Evolutionary conservation across 1,140 invertebrate species (phyloP).

Genomic region (Amphibalanus amphitrite): DNA sequence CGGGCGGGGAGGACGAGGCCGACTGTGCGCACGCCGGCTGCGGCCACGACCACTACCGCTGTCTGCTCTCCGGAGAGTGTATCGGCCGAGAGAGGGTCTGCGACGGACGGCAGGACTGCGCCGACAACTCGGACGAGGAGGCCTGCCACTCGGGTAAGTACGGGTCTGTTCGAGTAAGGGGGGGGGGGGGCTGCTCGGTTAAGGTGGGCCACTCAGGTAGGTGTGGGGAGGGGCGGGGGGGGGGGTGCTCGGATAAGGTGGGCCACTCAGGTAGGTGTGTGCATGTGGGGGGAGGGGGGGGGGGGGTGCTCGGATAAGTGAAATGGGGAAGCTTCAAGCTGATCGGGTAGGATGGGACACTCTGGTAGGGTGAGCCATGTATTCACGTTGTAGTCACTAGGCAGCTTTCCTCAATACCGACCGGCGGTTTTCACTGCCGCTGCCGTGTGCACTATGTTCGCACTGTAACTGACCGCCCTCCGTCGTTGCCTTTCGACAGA

Average conservation of each 20-base stretch:
- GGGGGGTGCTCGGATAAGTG: not conserved
- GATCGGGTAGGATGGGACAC: too few species aligned
- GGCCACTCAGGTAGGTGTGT: too few species aligned
- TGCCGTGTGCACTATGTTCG: too few species aligned
- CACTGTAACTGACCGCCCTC: too few species aligned
- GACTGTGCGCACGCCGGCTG: constrained; percentile 39
- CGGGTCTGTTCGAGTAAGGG: not conserved
- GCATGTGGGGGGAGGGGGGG: not conserved
- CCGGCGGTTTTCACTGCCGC: too few species aligned
- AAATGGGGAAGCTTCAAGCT: not conserved
- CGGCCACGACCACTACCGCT: constrained; percentile 46
- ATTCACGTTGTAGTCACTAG: too few species aligned
- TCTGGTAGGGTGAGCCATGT: too few species aligned
- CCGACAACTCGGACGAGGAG: constrained; percentile 57
- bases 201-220: not conserved
- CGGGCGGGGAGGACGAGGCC: constrained; percentile 53
- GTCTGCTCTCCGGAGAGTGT: constrained; percentile 49
- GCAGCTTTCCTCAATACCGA: too few species aligned
- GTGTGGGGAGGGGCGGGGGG: too few species aligned
- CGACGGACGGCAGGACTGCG: constrained; percentile 50
- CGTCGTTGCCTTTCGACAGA: not conserved
- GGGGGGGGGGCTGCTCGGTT: too few species aligned
- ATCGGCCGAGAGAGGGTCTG: constrained; percentile 43
- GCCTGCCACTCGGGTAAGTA: constrained; percentile 19
- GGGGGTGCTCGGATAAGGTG: not conserved